Evolutionary conservation across 1,140 invertebrate genomes (phyloP), one percentile per base, ranked within the genome.

Genomic region (Phortica variegata): DNA sequence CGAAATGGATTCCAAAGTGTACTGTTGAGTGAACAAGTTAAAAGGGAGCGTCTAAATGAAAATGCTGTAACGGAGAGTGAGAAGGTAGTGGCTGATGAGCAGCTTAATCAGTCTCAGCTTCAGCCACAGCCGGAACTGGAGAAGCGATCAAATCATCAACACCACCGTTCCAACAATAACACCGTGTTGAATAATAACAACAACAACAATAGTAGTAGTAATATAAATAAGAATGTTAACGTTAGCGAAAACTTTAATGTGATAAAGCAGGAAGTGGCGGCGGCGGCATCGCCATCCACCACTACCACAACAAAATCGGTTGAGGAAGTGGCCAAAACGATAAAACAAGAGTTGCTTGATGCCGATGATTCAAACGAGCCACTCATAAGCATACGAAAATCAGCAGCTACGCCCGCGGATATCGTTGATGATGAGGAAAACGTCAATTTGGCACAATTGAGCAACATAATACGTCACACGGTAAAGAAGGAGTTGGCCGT

Each of bases 171-270:
- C 60, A 62, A 65, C 54, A 61, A 54, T 50, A 61, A 62, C 52
- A 63, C 56, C 63, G 63, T 66, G 63, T 54, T 68, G 49, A 66
- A 66, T 42, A 65, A 60, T 52, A 61, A 55, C 48, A 58, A 60
- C 61, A 58, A 61, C 49, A 58, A 45, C 54, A 63, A 60, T 68
- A 68, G 45, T 63, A 66, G 51, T 72, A 73, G 52, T 61, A 72
- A 73, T 75, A 68, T 61, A 52, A 68, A 61, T 71, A 73, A 73
- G 50, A 58, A 70, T 56, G 65, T 68, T 65, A 69, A 60, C 58
- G 60, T 73, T 65, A 75, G 65, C 60, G 68, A 72, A 51, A 73
- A 75, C 62, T 56, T 65, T 58, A 66, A 74, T 73, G 61, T 71
- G 73, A 69, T 72, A 75, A 68, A 37, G 62, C 62, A 13, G 61